Percentiles rank a stretch among this genome's conserved stretches.
Evolutionary conservation across 2,888 invertebrate species (phyloP).

Genomic region (Archips xylosteana): DNA sequence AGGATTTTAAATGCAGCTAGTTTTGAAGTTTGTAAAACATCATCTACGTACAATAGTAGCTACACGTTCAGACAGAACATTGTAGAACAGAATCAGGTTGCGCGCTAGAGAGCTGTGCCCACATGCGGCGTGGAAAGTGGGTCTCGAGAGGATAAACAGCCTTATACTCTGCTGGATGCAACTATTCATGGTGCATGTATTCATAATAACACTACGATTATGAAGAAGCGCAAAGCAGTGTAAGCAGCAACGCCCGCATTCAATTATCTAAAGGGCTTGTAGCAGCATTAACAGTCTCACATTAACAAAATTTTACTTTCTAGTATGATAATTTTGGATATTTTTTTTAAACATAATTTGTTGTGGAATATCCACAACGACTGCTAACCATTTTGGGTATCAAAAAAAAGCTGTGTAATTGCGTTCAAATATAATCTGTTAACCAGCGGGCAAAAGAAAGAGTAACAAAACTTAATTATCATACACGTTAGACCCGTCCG

Average conservation of each 20-base stretch:
- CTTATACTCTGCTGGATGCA: constrained; percentile 28
- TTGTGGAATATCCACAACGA: background rate
- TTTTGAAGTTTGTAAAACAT: constrained; percentile 2
- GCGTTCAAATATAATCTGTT: constrained; percentile 7
- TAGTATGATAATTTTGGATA: too few species aligned
- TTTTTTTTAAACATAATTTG: background rate
- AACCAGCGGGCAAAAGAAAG: constrained; percentile 19
- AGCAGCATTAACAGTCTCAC: background rate
- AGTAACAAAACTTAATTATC: constrained; percentile 34
- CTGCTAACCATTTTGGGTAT: background rate
- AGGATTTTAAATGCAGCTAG: background rate
- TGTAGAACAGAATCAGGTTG: constrained; percentile 45
- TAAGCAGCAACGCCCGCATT: background rate
- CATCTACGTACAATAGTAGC: constrained; percentile 5
- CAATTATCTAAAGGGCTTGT: background rate
- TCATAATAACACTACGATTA: background rate
- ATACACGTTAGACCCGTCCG: constrained; percentile 36
- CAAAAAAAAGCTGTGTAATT: background rate
- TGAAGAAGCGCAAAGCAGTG: background rate
- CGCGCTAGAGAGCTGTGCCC: constrained; percentile 50
- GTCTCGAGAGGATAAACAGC: constrained; percentile 48
- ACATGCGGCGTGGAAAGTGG: constrained; percentile 49
- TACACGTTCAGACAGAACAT: constrained; percentile 25
- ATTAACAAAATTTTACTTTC: too few species aligned
- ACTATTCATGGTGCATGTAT: constrained; percentile 17